Evolutionary conservation across 53 echinoderm and acorn worm species (phyloP).

Genomic region (Stichopus horrens): DNA sequence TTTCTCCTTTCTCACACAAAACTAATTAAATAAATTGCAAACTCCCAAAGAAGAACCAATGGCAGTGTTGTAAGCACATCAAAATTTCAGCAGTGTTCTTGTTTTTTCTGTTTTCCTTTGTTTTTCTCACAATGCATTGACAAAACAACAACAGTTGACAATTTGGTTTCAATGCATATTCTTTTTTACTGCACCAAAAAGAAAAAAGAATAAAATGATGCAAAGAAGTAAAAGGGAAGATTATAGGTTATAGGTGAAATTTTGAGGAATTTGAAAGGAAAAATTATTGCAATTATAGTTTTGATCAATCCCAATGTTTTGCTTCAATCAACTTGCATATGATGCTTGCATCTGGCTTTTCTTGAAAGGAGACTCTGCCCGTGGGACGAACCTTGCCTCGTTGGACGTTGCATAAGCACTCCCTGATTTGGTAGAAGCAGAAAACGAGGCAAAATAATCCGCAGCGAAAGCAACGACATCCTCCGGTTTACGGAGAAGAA

Average conservation of each 20-base stretch:
- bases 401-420: constrained; percentile 90
- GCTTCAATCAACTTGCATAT: constrained; percentile 40
- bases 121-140: no score
- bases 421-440: constrained; percentile 81
- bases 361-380: constrained; percentile 81
- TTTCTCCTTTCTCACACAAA: no score
- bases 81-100: no score
- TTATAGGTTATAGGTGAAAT: background rate
- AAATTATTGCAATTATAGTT: constrained; percentile 14
- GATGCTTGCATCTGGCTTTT: constrained; percentile 49
- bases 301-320: background rate
- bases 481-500: constrained; percentile 92
- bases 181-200: no score
- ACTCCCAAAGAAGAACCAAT: no score
- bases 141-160: no score
- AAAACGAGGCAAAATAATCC: constrained; percentile 95
- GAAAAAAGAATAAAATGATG: background rate
- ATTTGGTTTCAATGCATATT: no score
- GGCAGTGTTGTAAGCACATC: no score
- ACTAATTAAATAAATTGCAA: no score
- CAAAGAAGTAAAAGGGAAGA: background rate
- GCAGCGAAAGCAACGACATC: constrained; percentile 92
- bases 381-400: constrained; percentile 74
- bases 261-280: background rate
- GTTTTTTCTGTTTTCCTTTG: no score